Evolutionary conservation across 2,797 vertebrate genomes (phyloP).

Genomic region (Chelmon rostratus): DNA sequence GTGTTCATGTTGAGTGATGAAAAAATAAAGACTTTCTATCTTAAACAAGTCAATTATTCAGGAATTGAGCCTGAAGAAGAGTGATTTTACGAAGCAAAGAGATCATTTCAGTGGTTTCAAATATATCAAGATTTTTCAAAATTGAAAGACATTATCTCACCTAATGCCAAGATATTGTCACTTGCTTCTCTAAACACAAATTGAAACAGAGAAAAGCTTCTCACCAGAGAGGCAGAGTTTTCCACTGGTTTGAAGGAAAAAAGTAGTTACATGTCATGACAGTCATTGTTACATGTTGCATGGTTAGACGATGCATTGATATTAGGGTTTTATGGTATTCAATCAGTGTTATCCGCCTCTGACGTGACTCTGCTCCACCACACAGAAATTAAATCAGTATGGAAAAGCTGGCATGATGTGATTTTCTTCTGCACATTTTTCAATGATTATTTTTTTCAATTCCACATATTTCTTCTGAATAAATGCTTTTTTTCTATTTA

Average conservation of each 20-base stretch:
- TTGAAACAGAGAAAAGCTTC: slow-evolving; percentile 6
- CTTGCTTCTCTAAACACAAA: slow-evolving; percentile 15
- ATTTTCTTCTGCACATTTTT: background rate
- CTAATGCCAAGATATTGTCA: slow-evolving; percentile 34
- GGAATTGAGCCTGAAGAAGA: slow-evolving; percentile 1
- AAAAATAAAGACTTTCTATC: slow-evolving; percentile 6
- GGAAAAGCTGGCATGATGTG: background rate
- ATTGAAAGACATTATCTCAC: slow-evolving; percentile 30
- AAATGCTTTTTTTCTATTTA: background rate
- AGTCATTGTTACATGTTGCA: background rate
- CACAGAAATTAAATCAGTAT: background rate
- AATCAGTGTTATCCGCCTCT: background rate
- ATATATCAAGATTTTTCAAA: slow-evolving; percentile 19
- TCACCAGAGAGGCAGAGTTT: background rate
- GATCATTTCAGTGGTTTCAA: slow-evolving; percentile 24
- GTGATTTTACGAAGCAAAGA: background rate
- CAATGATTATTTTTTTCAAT: no score
- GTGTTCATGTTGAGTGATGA: background rate
- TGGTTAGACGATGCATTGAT: background rate
- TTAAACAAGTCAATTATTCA: slow-evolving; percentile 24
- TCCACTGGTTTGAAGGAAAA: background rate
- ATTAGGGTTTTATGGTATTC: background rate
- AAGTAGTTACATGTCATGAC: background rate
- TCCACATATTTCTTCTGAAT: no score
- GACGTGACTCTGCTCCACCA: background rate